Evolutionary conservation across 2,888 invertebrate species (phyloP), one percentile per base, ranked within the genome.

Genomic region (Entomobrya multifasciata): DNA sequence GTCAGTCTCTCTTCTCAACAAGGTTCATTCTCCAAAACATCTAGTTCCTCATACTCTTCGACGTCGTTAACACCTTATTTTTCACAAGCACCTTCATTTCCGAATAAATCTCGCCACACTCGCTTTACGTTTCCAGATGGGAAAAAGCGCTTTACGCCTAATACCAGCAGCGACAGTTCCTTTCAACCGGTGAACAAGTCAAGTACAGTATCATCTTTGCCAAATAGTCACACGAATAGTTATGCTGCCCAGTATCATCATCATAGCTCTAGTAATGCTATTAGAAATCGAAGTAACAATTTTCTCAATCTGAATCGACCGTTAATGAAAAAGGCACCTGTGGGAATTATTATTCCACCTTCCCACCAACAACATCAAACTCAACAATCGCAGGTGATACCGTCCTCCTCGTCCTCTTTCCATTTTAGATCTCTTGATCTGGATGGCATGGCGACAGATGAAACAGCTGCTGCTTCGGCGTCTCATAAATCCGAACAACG

Each of bases 231-330:
- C 52, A 17, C 13, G 52, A 20, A 20, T 17, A 20, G 3, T 52
- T 20, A 5, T 13, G 20, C 52, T 5, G 3, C 20, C 20, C n/a
- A 36, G 36, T n/a, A n/a, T n/a, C n/a, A n/a, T n/a, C n/a, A n/a
- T n/a, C 36, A 36, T 8, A 36, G 36, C n/a, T n/a, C n/a, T n/a
- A n/a, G n/a, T n/a, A n/a, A n/a, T 62, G 62, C 5, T 1, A 52
- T 52, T 44, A 70, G 70, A 25, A 55, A 52, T 55, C 80, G 80
- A 5, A 80, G 67, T 44, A 80, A 80, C 25, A 80, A 80, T 15
- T 80, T 80, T 27, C 70, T 80, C 25, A 70, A 80, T 41, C 25
- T 80, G 1, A 55, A 20, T 25, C 30, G 80, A 22, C 70, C 80
- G n/a, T 10, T 80, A 4, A n/a, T 67, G 17, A 52, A 36, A 70